Conservation (phyloP, 2,113 vertebrate genomes). For the Leuciscus idus region DNA sequence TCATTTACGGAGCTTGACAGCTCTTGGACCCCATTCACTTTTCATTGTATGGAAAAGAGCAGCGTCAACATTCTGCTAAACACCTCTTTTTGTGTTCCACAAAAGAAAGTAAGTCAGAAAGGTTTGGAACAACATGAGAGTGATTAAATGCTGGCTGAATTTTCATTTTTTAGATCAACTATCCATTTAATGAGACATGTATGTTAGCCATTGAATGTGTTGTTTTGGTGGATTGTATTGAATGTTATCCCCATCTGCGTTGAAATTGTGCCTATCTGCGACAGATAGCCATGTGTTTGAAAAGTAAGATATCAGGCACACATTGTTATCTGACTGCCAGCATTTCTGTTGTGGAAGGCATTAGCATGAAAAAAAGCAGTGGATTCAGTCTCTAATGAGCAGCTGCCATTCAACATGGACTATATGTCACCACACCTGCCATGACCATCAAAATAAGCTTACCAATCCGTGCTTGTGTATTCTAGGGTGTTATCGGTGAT, state of each 20-base stretch:
- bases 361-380: not conserved
- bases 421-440: not conserved
- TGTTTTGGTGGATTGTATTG: not conserved
- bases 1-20: not conserved
- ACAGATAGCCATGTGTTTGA: conserved; percentile 2
- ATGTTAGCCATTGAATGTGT: conserved; percentile 5
- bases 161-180: not conserved
- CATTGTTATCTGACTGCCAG: conserved; percentile 28
- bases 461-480: conserved; percentile 29
- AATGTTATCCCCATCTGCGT: conserved; percentile 7
- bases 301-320: conserved; percentile 9
- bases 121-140: not conserved
- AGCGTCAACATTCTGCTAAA: not conserved
- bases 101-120: not conserved
- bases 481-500: conserved; percentile 87
- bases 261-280: conserved; percentile 16
- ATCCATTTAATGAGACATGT: not conserved
- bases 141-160: not conserved
- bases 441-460: not conserved
- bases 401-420: not conserved
- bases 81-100: not conserved
- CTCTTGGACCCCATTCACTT: not conserved
- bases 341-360: not conserved
- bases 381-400: conserved; percentile 1
- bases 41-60: not conserved